Base-by-base conservation (phyloP, 2,113 vertebrate species). In the Edolisoma coerulescens region DNA sequence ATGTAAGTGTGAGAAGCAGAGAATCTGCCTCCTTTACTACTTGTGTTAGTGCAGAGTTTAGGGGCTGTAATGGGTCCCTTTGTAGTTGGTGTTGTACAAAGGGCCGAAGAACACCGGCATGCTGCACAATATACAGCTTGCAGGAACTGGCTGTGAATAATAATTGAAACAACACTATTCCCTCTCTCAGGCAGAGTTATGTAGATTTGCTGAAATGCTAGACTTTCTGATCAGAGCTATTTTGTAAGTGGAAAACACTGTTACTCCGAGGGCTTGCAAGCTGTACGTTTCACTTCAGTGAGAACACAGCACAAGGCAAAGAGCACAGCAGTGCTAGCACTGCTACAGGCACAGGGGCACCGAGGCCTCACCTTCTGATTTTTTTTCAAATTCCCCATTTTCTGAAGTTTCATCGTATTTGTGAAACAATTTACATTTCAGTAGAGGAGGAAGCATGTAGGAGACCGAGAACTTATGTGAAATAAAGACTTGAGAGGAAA, bases 211-310 rank as follows among this genome's bases (percentile, higher is more conserved):
- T 86, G 80, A 64, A 54, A 59, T 23, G 45, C 49, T 44, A 16
- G 39, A 24, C 9, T 53, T 71, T 77, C 37, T 63, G 15, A 67
- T 22, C 8, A 49, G 53, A 42, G 18, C 17, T 73, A 7, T 77
- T 68, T 44, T 64, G 53, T 10, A 28, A 73, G 47, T 2, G 42
- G 30, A 77, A 71, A 49, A 21, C 20, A 27, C 37, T 60, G 23
- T 20, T 24, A 18, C 39, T 32, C 7, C 42, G 24, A 50, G 53
- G 4, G 6, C 45, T 61, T 60, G 41, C 30, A 78, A 63, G 50
- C 28, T 35, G 17, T 3, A 10, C 4, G 1, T 45, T 70, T 41
- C 41, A 28, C 33, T 26, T 14, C 70, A n/a, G 54, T 0, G 26
- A 45, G 37, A 65, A 18, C 13, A 10, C 6, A 71, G 47, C 7